Evolutionary conservation across 2,888 invertebrate species (phyloP), one percentile per base, ranked within the genome.

Genomic region (Cephonodes hylas): DNA sequence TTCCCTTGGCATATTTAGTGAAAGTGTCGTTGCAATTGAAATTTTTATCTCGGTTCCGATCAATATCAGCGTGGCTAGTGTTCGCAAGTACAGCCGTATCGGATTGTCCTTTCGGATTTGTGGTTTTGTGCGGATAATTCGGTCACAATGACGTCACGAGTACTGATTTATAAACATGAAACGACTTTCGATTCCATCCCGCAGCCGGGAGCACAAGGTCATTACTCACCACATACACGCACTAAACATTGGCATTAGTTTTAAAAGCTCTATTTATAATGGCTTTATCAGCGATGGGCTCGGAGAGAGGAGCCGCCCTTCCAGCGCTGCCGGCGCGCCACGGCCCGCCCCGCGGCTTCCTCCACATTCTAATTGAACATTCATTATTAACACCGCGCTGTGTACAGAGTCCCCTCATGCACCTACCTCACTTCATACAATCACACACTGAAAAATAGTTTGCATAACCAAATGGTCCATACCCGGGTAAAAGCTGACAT

Each of bases 141-240:
- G 79, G 85, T 84, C 84, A 77, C 81, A 78, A 86, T 91, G 91
- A 91, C 91, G 91, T 91, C 91, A 91, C 75, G 70, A 83, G 76
- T 74, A 81, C 83, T 85, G 88, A 90, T 86, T 88, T 91, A 90
- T 85, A 89, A 87, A 89, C 89, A 86, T 83, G 81, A 84, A 88
- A 85, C 76, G 77, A 83, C 79, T 85, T 85, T 85, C 82, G 77
- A 83, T 84, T 84, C 81, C 82, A 87, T 86, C 83, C 79, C 85
- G 83, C 79, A 83, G 73, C 82, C 83, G 81, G 82, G 79, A 86
- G 76, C 69, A 77, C 91, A 91, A 91, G 91, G 91, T 90, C 89
- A 85, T 84, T 77, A 80, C 75, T 82, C 80, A 79, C 76, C 79
- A 80, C 74, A 76, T 83, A 80, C 71, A 77, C 79, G 78, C 84